Conservation (phyloP, 1,140 invertebrate genomes). For the Homalodisca vitripennis region DNA sequence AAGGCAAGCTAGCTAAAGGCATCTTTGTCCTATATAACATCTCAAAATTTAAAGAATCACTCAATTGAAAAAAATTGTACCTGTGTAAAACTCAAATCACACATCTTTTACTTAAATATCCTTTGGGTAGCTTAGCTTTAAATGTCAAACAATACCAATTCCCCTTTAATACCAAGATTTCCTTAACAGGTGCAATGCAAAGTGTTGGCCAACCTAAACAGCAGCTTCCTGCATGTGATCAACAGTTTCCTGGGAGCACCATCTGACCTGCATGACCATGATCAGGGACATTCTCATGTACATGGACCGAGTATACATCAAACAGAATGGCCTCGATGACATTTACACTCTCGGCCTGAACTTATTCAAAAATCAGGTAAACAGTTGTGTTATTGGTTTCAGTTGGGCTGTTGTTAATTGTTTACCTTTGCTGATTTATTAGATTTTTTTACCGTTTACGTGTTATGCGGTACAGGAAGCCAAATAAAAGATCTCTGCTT, state of each 20-base stretch:
- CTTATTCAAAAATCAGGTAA: conserved; percentile 63
- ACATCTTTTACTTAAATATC: too few species aligned
- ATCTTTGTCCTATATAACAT: too few species aligned
- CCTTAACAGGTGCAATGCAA: background rate
- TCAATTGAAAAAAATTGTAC: too few species aligned
- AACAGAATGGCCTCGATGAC: conserved; percentile 68
- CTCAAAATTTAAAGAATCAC: too few species aligned
- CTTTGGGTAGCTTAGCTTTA: too few species aligned
- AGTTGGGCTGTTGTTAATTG: background rate
- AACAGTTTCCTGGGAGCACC: conserved; percentile 69
- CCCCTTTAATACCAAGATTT: too few species aligned
- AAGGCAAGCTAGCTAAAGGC: too few species aligned
- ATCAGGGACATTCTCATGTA: conserved; percentile 77
- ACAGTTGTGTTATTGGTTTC: background rate
- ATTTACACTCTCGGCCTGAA: conserved; percentile 71
- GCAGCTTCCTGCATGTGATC: conserved; percentile 64
- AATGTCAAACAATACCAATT: too few species aligned
- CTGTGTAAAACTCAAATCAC: too few species aligned
- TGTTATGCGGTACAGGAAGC: background rate
- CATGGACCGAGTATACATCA: conserved; percentile 74
- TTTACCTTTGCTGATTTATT: background rate
- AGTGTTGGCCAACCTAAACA: conserved; percentile 26
- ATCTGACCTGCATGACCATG: conserved; percentile 76
- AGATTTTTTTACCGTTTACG: background rate
- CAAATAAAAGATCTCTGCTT: background rate